phyloP scores from a whole-genome alignment of 2,888 invertebrate species.

The Synergus itoensis region DNA sequence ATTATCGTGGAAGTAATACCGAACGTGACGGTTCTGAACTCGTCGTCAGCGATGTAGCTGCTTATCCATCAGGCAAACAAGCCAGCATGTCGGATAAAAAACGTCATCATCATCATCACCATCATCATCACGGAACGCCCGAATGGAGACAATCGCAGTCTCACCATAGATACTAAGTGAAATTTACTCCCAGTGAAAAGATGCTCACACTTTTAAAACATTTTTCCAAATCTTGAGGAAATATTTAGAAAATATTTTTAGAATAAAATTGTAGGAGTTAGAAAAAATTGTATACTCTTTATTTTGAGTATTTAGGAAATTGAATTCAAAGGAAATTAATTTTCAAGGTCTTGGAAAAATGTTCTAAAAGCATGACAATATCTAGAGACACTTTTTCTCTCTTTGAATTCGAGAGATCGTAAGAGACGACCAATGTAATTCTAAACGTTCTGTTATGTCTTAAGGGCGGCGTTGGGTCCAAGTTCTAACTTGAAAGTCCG shows the following conservation, averaged over 20 bases:
- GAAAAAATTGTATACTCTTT: too few species aligned
- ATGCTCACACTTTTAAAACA: conserved; percentile 5
- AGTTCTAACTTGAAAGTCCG: too few species aligned
- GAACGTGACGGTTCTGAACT: conserved; percentile 86
- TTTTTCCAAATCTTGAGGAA: background rate
- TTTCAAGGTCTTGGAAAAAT: background rate
- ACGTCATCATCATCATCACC: conserved; percentile 87
- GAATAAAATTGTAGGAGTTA: too few species aligned
- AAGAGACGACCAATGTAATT: conserved; percentile 49
- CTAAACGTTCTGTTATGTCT: conserved; percentile 54
- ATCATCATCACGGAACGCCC: conserved; percentile 78
- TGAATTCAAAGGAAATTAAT: conserved; percentile 23
- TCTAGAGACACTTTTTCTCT: background rate
- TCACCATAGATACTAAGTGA: conserved; percentile 77
- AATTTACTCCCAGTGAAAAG: background rate
- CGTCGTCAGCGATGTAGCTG: conserved; percentile 84
- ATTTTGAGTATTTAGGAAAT: background rate
- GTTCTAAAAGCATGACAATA: background rate
- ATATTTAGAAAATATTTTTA: background rate
- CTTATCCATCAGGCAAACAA: conserved; percentile 78
- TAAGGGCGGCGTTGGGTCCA: conserved; percentile 41
- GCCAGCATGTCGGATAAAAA: conserved; percentile 81
- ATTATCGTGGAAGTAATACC: conserved; percentile 70
- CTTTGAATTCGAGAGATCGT: conserved; percentile 22
- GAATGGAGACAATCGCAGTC: conserved; percentile 81